phyloP scores from a whole-genome alignment of 2,113 vertebrate species.

The Lates calcarifer region DNA sequence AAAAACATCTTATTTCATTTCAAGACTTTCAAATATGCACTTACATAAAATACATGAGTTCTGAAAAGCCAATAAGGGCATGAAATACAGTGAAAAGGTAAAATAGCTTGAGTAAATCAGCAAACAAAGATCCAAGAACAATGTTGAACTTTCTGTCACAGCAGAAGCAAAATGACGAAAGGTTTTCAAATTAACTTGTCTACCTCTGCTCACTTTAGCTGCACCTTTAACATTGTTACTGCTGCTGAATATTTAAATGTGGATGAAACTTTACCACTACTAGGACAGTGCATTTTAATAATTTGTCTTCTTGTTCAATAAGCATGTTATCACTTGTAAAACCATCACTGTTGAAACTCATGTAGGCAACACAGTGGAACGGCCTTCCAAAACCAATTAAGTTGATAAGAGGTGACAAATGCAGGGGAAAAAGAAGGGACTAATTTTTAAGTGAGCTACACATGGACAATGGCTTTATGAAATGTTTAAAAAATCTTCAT shows the following conservation, averaged over 20 bases:
- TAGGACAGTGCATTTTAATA: not conserved
- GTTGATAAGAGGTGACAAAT: constrained; percentile 23
- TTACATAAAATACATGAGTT: not conserved
- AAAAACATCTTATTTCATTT: not conserved
- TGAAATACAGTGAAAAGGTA: not conserved
- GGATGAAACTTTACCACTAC: not conserved
- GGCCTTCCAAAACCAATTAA: constrained; percentile 33
- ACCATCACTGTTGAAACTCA: constrained; percentile 15
- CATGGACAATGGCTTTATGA: not conserved
- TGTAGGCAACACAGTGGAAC: constrained; percentile 1
- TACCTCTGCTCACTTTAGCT: not conserved
- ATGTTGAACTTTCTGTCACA: constrained; percentile 1
- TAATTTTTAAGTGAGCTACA: not conserved
- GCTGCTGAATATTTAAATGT: constrained; percentile 20
- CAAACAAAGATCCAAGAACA: not conserved
- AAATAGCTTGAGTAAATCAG: not conserved
- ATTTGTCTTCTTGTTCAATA: constrained; percentile 14
- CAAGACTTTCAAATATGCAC: not conserved
- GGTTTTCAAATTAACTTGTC: constrained; percentile 7
- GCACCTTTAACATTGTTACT: constrained; percentile 21
- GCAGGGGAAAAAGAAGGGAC: not conserved
- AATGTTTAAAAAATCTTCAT: not conserved
- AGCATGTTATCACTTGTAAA: constrained; percentile 2
- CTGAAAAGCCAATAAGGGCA: not conserved
- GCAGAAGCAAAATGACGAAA: not conserved